Evolutionary conservation across 2,113 vertebrate genomes (phyloP).

Genomic region (Gopherus evgoodei): DNA sequence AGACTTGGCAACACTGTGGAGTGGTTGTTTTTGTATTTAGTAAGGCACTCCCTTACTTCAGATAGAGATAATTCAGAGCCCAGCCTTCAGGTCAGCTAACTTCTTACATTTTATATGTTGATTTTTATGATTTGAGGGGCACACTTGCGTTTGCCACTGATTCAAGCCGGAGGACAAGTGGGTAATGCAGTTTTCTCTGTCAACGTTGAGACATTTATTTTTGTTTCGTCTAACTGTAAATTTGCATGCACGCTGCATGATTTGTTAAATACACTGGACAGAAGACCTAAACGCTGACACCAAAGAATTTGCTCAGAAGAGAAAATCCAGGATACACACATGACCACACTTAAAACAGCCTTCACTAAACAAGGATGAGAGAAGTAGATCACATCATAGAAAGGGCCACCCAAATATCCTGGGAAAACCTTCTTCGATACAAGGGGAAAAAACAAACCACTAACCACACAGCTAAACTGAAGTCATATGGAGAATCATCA

Average conservation of each 20-base stretch:
- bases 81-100: background rate
- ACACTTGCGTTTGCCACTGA: background rate
- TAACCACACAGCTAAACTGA: too few species aligned
- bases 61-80: background rate
- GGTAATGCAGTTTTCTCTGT: background rate
- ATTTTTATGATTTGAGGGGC: background rate
- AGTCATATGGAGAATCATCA: too few species aligned
- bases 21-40: background rate
- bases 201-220: background rate
- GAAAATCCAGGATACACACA: too few species aligned
- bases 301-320: too few species aligned
- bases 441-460: too few species aligned
- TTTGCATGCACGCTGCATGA: background rate
- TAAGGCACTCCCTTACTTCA: background rate
- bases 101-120: fast-evolving
- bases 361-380: too few species aligned
- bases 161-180: background rate
- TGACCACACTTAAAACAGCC: too few species aligned
- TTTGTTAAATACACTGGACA: too few species aligned
- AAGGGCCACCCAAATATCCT: too few species aligned
- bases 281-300: too few species aligned
- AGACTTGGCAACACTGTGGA: background rate
- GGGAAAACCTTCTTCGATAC: too few species aligned
- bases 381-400: too few species aligned
- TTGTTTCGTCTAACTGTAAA: background rate